phyloP scores from a whole-genome alignment of 2,797 vertebrate genomes.

The Miichthys miiuy region DNA sequence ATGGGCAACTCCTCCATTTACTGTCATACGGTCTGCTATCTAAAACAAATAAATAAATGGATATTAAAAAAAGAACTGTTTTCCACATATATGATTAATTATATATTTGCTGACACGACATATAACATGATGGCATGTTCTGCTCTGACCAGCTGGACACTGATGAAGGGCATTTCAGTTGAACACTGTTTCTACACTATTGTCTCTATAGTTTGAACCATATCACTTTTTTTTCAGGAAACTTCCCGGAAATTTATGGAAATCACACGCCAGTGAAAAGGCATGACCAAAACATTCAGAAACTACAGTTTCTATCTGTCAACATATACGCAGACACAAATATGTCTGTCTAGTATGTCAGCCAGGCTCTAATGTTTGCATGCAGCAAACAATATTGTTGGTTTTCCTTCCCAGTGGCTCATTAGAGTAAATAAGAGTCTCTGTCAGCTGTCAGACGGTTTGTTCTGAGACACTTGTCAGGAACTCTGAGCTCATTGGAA shows the following conservation, averaged over 20 bases:
- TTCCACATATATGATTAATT: background rate
- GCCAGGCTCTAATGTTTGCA: constrained; percentile 33
- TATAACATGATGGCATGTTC: background rate
- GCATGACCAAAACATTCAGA: background rate
- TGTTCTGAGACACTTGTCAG: constrained; percentile 49
- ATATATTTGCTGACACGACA: too few species aligned
- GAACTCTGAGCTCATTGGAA: constrained; percentile 63
- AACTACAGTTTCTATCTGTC: background rate
- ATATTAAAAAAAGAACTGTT: background rate
- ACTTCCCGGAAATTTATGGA: background rate
- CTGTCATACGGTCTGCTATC: background rate
- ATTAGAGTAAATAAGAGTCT: constrained; percentile 47
- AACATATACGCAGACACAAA: background rate
- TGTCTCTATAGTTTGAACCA: background rate
- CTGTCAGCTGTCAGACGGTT: constrained; percentile 41
- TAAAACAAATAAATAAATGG: background rate
- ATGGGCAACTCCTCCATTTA: background rate
- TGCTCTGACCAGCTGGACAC: background rate
- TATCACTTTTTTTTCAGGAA: background rate
- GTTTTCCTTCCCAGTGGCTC: constrained; percentile 26
- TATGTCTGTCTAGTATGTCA: constrained; percentile 4
- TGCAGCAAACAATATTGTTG: constrained; percentile 43
- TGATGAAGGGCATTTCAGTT: background rate
- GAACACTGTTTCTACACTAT: background rate
- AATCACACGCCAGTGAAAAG: background rate